phyloP scores from a whole-genome alignment of 2,797 vertebrate species.

The Miichthys miiuy region DNA sequence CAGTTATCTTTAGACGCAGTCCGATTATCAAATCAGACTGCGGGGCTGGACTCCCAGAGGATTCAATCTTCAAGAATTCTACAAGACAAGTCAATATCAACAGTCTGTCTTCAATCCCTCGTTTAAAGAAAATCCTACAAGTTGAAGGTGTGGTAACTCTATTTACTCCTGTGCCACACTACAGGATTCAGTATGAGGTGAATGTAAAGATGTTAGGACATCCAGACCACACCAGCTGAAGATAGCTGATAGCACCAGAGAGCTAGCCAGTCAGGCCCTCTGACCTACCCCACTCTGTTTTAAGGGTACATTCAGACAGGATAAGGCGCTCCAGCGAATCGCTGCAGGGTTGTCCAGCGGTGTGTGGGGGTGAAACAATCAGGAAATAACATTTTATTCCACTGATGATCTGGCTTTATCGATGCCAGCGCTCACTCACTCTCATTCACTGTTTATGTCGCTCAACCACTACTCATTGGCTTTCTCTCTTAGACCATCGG shows the following conservation, averaged over 20 bases:
- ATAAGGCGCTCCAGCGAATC: too few species aligned
- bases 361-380: too few species aligned
- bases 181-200: constrained; percentile 14
- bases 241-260: background rate
- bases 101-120: constrained; percentile 39
- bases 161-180: constrained; percentile 29
- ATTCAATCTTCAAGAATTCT: constrained; percentile 28
- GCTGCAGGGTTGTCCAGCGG: too few species aligned
- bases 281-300: background rate
- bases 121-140: constrained; percentile 32
- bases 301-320: background rate
- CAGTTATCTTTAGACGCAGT: constrained; percentile 64
- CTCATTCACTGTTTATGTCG: too few species aligned
- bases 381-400: too few species aligned
- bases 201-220: background rate
- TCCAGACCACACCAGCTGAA: background rate
- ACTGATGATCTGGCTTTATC: too few species aligned
- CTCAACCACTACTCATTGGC: too few species aligned
- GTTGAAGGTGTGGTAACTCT: constrained; percentile 42
- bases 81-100: constrained; percentile 34
- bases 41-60: constrained; percentile 18
- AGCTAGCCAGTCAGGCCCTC: background rate
- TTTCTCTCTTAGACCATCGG: too few species aligned
- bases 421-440: too few species aligned
- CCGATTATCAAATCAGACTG: constrained; percentile 33